Evolutionary conservation across 2,113 vertebrate species (phyloP), one percentile per base, ranked within the genome.

Genomic region (Nansenia antarctica): DNA sequence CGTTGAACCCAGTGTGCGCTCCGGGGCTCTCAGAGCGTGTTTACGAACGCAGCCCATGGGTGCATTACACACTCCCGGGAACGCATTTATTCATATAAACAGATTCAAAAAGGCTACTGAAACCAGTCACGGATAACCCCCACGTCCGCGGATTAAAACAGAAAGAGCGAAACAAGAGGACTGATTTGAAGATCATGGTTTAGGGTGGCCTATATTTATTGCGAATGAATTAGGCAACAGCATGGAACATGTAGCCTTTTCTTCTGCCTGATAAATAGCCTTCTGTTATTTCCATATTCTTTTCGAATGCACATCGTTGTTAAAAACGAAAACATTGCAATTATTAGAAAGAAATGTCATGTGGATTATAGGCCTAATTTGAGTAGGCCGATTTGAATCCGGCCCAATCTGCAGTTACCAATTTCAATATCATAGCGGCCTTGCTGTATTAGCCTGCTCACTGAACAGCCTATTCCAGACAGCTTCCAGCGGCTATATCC

Each of bases 31-130:
- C n/a, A n/a, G n/a, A n/a, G n/a, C n/a, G n/a, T n/a, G n/a, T n/a
- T n/a, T n/a, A n/a, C n/a, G n/a, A n/a, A n/a, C n/a, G n/a, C n/a
- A n/a, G n/a, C n/a, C n/a, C n/a, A n/a, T n/a, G n/a, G n/a, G n/a
- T 86, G 85, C 75, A 62, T 87, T 86, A 75, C 86, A 71, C 80
- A 82, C 76, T 80, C 78, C 79, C 70, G 37, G 74, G 85, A 66
- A 73, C 74, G 80, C 71, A 52, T 20, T 67, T 83, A 78, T 83
- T 87, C 55, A 65, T 66, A 63, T 47, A 61, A n/a, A 68, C 75
- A 60, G 42, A 11, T 24, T 24, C 27, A 58, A 5, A 27, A 9
- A 27, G 22, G 22, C 22, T 12, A 18, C 55, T 18, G 11, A 5
- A 29, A 29, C 24, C 26, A 30, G 14, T 5, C 27, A n/a, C 14